Evolutionary conservation across 2,888 invertebrate genomes (phyloP).

Genomic region (Lycia hirtaria): DNA sequence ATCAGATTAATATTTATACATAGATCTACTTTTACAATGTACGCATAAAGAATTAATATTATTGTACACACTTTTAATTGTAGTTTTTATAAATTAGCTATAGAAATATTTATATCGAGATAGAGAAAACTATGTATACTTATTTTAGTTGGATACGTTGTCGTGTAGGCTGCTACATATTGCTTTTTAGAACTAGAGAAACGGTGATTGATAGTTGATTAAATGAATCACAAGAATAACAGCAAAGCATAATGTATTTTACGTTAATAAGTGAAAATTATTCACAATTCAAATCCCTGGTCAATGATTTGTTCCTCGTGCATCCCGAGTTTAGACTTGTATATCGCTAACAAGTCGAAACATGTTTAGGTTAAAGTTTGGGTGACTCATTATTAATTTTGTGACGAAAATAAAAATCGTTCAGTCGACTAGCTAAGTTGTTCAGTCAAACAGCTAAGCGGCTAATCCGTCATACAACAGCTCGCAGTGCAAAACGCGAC

Average conservation of each 20-base stretch:
- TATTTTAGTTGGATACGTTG: slow-evolving; percentile 51
- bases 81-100: slow-evolving; percentile 79
- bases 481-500: too few relatives aligned
- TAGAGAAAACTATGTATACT: slow-evolving; percentile 73
- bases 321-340: slow-evolving; percentile 20
- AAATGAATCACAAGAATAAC: slow-evolving; percentile 67
- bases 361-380: slow-evolving; percentile 29
- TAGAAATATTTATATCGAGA: slow-evolving; percentile 79
- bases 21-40: slow-evolving; percentile 82
- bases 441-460: too few relatives aligned
- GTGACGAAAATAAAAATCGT: too few relatives aligned
- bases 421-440: too few relatives aligned
- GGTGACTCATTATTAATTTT: too few relatives aligned
- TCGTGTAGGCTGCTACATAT: slow-evolving; percentile 71
- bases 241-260: slow-evolving; percentile 75
- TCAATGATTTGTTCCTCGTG: slow-evolving; percentile 25
- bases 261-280: slow-evolving; percentile 41
- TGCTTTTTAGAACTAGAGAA: slow-evolving; percentile 70
- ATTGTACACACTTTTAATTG: slow-evolving; percentile 80
- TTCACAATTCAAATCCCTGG: slow-evolving; percentile 29
- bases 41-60: slow-evolving; percentile 79
- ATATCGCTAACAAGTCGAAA: slow-evolving; percentile 18
- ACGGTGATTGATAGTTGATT: slow-evolving; percentile 66
- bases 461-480: too few relatives aligned
- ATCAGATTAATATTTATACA: slow-evolving; percentile 83